Base-by-base conservation (phyloP, 2,797 vertebrate genomes). In the Ciconia nigra region DNA sequence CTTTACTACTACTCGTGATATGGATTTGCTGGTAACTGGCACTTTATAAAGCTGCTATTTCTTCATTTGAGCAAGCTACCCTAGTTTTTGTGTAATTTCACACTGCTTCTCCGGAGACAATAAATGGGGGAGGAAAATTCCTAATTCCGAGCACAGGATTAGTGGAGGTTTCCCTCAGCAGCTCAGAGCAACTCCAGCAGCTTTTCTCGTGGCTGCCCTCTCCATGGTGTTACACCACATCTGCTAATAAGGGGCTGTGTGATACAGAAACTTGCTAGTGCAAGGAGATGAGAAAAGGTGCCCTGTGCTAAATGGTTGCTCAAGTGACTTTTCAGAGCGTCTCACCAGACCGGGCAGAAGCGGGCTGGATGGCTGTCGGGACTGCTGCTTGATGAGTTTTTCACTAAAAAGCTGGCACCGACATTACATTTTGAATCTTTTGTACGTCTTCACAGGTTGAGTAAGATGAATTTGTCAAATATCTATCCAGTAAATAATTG, bases 251-350 rank as follows among this genome's bases (percentile, higher is more conserved):
- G 65, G 11, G 25, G 41, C 12, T 22, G 10, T 31, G 29, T 4
- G 8, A 9, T 37, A 5, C 4, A 10, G 57, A 44, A 73, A 46
- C 22, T 19, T 39, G 2, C 13, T 24, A 5, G 19, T 24, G 33
- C 57, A 59, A 24, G 44, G 61, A 59, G 26, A 35, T 0, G 5
- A 31, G 37, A 15, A 55, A 33, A 89, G 28, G 12, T 54, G 33
- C 15, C 31, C 54, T 37, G 58, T 24, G 42, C 55, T 71, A 14
- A 54, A 6, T 15, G 49, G 31, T 15, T 54, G 14, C 44, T 74
- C 0, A 0, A 44, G 62, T 52, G 69, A 31, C 65, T 92, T 82
- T 42, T 24, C 29, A 0, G 1, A 44, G 54, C 6, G 1, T 63
- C 71, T 67, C 44, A 41, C 7, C 37, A 9, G 52, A 58, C 10